Base-by-base conservation (phyloP, 2,113 vertebrate species). In the Uria aalge region DNA sequence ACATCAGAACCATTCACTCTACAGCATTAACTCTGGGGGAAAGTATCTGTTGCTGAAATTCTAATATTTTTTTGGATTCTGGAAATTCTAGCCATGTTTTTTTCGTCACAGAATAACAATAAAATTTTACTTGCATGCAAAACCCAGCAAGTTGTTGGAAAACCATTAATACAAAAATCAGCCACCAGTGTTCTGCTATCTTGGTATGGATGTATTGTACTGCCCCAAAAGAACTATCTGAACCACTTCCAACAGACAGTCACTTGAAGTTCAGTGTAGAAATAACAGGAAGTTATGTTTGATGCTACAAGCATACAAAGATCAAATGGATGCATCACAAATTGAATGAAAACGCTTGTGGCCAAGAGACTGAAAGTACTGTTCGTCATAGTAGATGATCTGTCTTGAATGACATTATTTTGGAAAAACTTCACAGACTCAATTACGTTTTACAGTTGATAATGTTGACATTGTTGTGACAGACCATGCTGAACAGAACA, bases 391-490 rank as follows among this genome's bases (percentile, higher is more conserved):
- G 63, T 38, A 59, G 72, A 76, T 82, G 45, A 94, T 94, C 62
- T 90, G 50, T 67, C 22, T 76, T 86, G 88, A 93, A 86, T 81
- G n/a, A 90, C 64, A 41, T 76, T 88, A 76, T 90, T 96, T 92
- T 82, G 75, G 68, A 90, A 94, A 75, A 94, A 81, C 38, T 74
- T 92, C 82, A 92, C 55, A 81, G n/a, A 56, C 23, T 91, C 50
- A 81, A 30, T 94, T 94, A 38, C 5, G 1, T 90, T 95, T 92
- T 92, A 77, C 47, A 41, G 15, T 63, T 95, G 60, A 78, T 94
- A 94, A 85, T 55, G 41, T 50, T 96, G 80, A 84, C 72, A 78
- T 81, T 95, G 82, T 92, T 96, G 77, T 94, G 92, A 92, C 81
- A 96, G 68, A 29, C 64, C 41, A 84, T 69, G 53, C 50, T 92